Evolutionary conservation across 2,888 invertebrate genomes (phyloP).

Genomic region (Microctonus brassicae): DNA sequence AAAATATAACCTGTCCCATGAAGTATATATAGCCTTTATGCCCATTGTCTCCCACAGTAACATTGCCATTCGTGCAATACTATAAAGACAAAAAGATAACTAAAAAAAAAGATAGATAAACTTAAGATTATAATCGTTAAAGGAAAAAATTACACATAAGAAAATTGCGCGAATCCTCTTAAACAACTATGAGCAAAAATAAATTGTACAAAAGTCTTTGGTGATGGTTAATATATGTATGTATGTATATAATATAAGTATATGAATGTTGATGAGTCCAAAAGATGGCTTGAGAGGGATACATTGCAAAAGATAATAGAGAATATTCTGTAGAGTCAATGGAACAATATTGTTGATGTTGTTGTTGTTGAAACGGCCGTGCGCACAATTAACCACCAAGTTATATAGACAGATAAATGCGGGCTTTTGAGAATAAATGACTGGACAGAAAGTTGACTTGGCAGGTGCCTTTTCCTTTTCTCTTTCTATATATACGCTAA

Average conservation of each 20-base stretch:
- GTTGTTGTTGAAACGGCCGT: conserved; percentile 34
- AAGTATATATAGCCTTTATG: conserved; percentile 23
- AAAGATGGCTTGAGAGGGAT: conserved; percentile 21
- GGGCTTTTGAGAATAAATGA: conserved; percentile 11
- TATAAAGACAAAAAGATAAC: neutral
- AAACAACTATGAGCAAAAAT: no score
- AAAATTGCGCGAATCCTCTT: conserved; percentile 5
- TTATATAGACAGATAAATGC: conserved; percentile 26
- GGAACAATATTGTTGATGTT: conserved; percentile 26
- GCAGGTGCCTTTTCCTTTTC: neutral
- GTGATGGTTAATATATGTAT: neutral
- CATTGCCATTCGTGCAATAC: neutral
- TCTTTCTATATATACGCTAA: neutral
- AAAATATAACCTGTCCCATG: conserved; percentile 26
- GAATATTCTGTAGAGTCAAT: conserved; percentile 5
- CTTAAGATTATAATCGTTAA: conserved; percentile 1
- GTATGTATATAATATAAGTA: neutral
- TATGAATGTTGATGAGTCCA: neutral
- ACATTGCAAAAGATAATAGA: conserved; percentile 5
- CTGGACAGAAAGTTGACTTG: neutral
- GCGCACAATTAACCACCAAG: conserved; percentile 44
- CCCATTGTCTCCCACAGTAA: conserved; percentile 14
- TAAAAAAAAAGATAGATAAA: neutral
- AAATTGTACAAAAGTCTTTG: conserved; percentile 30
- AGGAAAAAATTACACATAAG: neutral